A percentile compares a stretch with the other conserved stretches of the same genome.
These are phyloP conservation scores for Rachycentron canadum DNA, from an alignment of 2,797 vertebrate genomes.

Conservation along the genomic window DNA sequence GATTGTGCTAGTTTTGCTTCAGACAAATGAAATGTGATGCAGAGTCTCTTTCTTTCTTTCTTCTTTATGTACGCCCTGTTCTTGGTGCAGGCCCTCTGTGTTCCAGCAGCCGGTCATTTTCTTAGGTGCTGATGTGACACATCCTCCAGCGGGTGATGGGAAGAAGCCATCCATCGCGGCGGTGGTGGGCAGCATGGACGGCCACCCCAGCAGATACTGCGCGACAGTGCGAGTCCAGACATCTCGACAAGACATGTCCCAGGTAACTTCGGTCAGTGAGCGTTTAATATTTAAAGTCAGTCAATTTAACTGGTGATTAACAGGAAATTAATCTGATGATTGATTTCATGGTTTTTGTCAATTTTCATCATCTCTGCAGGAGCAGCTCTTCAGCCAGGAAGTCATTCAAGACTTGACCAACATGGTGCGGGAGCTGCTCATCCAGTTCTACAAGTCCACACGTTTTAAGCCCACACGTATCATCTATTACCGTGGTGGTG, in stretches of 20 bases:
- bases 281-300: neutral
- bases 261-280: constrained; percentile 48
- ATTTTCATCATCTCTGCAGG: constrained; percentile 78
- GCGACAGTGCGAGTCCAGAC: constrained; percentile 98
- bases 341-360: too few species aligned
- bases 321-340: too few species aligned
- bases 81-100: constrained; percentile 90
- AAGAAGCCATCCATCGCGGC: constrained; percentile 98
- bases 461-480: constrained; percentile 98
- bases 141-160: constrained; percentile 95
- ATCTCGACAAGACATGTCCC: constrained; percentile 95
- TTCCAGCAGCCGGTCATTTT: constrained; percentile 99
- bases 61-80: neutral
- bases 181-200: constrained; percentile 98
- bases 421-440: constrained; percentile 97
- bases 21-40: neutral
- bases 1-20: neutral
- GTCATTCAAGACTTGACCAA: constrained; percentile 98
- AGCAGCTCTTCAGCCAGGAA: constrained; percentile 97
- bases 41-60: neutral
- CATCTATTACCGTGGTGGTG: constrained; percentile 98
- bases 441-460: constrained; percentile 99
- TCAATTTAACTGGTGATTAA: too few species aligned
- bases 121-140: constrained; percentile 95
- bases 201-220: constrained; percentile 98